A percentile compares a stretch with the other conserved stretches of the same genome.
Conservation (phyloP, 1,140 invertebrate species). For the Onthophagus taurus region DNA sequence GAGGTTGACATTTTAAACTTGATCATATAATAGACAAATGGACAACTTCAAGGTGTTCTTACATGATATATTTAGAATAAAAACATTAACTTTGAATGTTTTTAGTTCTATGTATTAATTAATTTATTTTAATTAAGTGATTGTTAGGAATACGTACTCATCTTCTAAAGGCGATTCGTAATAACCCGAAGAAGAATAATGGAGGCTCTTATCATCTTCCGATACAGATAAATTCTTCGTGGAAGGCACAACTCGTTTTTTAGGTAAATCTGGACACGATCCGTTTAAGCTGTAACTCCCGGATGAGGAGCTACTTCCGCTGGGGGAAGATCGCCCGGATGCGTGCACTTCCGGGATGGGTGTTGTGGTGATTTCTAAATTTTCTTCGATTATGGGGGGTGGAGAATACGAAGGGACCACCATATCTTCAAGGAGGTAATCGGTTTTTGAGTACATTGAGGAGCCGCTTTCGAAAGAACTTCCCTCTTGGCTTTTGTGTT, state of each 20-base stretch:
- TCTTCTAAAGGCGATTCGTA: conserved; percentile 70
- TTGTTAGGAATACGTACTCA: conserved; percentile 36
- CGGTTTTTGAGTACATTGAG: conserved; percentile 64
- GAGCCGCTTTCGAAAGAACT: conserved; percentile 75
- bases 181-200: conserved; percentile 67
- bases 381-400: conserved; percentile 40
- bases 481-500: conserved; percentile 43
- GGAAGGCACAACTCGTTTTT: conserved; percentile 36
- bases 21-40: too few relatives aligned
- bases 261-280: conserved; percentile 42
- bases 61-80: too few relatives aligned
- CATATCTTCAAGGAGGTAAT: conserved; percentile 49
- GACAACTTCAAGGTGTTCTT: too few relatives aligned
- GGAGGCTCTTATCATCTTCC: conserved; percentile 57
- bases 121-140: too few relatives aligned
- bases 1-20: too few relatives aligned
- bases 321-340: conserved; percentile 37
- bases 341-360: conserved; percentile 35
- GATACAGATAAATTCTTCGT: conserved; percentile 42
- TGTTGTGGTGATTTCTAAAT: conserved; percentile 42
- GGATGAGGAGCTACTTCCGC: conserved; percentile 55
- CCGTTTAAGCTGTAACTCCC: conserved; percentile 54
- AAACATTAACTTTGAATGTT: too few relatives aligned
- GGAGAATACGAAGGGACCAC: conserved; percentile 42
- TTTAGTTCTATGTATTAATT: too few relatives aligned